These are phyloP conservation scores for Ancistrus triradiatus DNA, from an alignment of 2,113 vertebrate genomes.

Conservation along the genomic window DNA sequence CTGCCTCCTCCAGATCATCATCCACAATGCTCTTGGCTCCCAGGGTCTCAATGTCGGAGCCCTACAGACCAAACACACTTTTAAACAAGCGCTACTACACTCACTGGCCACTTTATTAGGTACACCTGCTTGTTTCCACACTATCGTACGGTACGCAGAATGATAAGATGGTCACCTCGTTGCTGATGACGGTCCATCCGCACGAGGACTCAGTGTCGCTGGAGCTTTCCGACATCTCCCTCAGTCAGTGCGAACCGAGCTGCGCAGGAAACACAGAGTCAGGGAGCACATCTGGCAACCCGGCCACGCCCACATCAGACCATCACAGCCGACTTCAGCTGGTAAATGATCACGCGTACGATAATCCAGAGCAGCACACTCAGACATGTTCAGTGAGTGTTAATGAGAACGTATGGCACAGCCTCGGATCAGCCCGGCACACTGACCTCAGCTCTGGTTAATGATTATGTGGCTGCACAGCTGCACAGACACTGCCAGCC, in stretches of 20 bases:
- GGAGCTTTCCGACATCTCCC: constrained; percentile 86
- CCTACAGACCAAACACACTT: constrained; percentile 61
- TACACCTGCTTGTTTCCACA: too few relatives aligned
- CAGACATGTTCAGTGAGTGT: too few relatives aligned
- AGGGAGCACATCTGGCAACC: background rate
- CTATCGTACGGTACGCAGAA: too few relatives aligned
- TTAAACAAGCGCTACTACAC: too few relatives aligned
- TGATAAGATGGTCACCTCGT: constrained; percentile 93
- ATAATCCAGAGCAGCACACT: too few relatives aligned
- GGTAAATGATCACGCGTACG: too few relatives aligned
- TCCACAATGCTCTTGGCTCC: constrained; percentile 66
- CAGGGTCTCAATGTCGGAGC: constrained; percentile 85
- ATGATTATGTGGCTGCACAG: too few relatives aligned
- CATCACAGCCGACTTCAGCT: too few relatives aligned
- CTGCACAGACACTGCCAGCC: too few relatives aligned
- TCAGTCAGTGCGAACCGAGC: constrained; percentile 26
- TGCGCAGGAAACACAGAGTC: constrained; percentile 8
- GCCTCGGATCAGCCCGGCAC: background rate
- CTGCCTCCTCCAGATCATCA: constrained; percentile 53
- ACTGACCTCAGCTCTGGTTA: background rate
- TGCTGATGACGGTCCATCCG: constrained; percentile 93
- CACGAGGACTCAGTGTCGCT: constrained; percentile 95
- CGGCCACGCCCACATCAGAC: too few relatives aligned
- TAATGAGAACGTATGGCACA: too few relatives aligned
- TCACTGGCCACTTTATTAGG: too few relatives aligned